phyloP scores from a whole-genome alignment of 2,113 vertebrate species.

The Epinephelus lanceolatus region DNA sequence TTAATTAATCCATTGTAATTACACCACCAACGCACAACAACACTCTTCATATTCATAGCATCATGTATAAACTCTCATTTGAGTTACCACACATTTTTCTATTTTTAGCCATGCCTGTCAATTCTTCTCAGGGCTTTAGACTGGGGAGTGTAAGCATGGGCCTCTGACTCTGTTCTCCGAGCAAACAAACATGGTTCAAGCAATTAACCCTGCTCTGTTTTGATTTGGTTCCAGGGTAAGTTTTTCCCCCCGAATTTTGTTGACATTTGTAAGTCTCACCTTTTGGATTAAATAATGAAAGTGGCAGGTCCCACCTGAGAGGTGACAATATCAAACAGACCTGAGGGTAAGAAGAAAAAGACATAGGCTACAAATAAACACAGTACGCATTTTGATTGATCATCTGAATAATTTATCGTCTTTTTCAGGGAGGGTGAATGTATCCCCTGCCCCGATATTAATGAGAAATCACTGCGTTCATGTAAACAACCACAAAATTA shows the following conservation, averaged over 20 bases:
- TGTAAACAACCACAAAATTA: slow-evolving; percentile 50
- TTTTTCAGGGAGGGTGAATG: slow-evolving; percentile 18
- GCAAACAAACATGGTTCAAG: slow-evolving; percentile 56
- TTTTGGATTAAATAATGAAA: slow-evolving; percentile 46
- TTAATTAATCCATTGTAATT: slow-evolving; percentile 43
- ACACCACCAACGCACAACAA: not conserved
- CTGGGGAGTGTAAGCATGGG: not conserved
- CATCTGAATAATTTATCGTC: slow-evolving; percentile 12
- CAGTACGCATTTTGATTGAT: slow-evolving; percentile 5
- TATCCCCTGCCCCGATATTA: not conserved
- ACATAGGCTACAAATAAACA: slow-evolving; percentile 7
- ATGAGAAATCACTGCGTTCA: slow-evolving; percentile 39
- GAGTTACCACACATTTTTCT: slow-evolving; percentile 10
- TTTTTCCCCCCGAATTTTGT: not conserved
- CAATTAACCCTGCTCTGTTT: slow-evolving; percentile 48
- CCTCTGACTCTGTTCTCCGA: slow-evolving; percentile 15
- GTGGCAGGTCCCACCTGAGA: slow-evolving; percentile 21
- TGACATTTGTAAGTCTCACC: slow-evolving; percentile 43
- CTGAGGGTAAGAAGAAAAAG: not conserved
- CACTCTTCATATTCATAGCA: not conserved
- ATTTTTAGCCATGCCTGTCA: slow-evolving; percentile 43
- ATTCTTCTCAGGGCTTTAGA: slow-evolving; percentile 10
- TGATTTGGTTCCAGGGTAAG: slow-evolving; percentile 26
- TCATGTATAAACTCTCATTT: slow-evolving; percentile 29
- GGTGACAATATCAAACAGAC: slow-evolving; percentile 17